Evolutionary conservation across 1,140 invertebrate species (phyloP), one percentile per base, ranked within the genome.

Genomic region (Ips typographus): DNA sequence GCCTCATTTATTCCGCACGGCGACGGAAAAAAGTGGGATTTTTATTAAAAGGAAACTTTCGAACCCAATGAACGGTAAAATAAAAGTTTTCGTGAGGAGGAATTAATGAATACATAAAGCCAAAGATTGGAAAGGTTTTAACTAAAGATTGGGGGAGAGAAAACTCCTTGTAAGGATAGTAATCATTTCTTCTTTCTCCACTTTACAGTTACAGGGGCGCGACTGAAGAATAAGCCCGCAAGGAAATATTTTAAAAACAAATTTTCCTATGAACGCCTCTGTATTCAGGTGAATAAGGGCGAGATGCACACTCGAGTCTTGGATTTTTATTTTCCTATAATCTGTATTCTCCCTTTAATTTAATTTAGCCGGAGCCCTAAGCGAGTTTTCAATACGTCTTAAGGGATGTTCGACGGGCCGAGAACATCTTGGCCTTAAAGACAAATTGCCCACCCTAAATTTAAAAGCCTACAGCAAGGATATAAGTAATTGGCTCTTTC

Each of bases 81-180:
- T 70, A 70, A 70, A 70, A 70, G 68, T 70, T 70, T 70, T 59
- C 68, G 68, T 70, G 68, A 70, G 68, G 53, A 53, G 68, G 64
- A 70, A 70, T 70, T 70, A 70, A 70, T 70, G 68, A 70, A 70
- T 70, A 65, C 68, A 70, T 65, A 70, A 70, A 70, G 53, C 58
- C 38, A 61, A 58, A 60, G 56, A 70, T 70, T 70, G 61, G 62
- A 70, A 70, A 70, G 68, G 68, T 65, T 64, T 70, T 70, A 64
- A 52, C 53, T 59, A 53, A 62, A 58, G 39, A 49, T 3, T 39
- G 52, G 44, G 67, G 61, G 49, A 38, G 41, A 70, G 65, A 70
- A 70, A 70, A 58, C 61, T 53, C 43, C 57, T 63, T 63, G 53
- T 55, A 49, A 7, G 58, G 56, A 64, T 69, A 57, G 56, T 68